A percentile compares a stretch with the other conserved stretches of the same genome.
Conservation (phyloP, 37 sponge, comb jelly and placozoan species). For the Halisarca cf. caerulea region DNA sequence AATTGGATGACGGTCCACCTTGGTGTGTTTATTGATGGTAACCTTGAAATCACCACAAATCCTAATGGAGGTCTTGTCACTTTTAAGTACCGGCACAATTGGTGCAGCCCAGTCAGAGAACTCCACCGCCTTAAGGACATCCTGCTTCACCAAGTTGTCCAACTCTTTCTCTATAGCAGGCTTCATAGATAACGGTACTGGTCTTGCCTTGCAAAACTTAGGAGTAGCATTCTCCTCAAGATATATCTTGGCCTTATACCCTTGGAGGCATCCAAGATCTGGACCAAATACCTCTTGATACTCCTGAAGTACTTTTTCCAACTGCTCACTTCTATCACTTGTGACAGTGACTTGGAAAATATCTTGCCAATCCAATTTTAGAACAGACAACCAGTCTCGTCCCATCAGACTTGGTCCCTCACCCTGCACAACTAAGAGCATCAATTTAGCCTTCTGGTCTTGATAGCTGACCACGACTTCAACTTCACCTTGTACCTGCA, state of each 20-base stretch:
- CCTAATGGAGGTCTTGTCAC: neutral
- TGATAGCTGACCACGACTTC: neutral
- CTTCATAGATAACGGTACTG: conserved; percentile 6
- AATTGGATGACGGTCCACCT: conserved; percentile 12
- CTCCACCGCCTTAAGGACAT: conserved; percentile 1
- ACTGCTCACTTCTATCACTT: no score
- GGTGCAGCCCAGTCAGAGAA: conserved; percentile 39
- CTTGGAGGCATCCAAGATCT: neutral
- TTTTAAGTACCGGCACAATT: conserved; percentile 36
- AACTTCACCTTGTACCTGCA: neutral
- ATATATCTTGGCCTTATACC: neutral
- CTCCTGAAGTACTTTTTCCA: neutral
- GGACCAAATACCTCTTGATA: neutral
- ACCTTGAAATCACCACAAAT: conserved; percentile 39
- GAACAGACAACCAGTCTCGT: neutral
- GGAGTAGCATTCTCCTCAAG: neutral
- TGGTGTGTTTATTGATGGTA: conserved; percentile 17
- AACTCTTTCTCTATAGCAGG: neutral
- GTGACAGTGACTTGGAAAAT: neutral
- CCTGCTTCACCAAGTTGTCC: neutral
- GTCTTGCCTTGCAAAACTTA: conserved; percentile 5
- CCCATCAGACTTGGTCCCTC: conserved; percentile 21
- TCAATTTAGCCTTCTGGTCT: neutral
- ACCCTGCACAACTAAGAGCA: conserved; percentile 19
- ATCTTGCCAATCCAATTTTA: neutral